A percentile compares a stretch with the other conserved stretches of the same genome.
Conservation (phyloP, 2,113 vertebrate genomes). For the Tupaia chinensis region DNA sequence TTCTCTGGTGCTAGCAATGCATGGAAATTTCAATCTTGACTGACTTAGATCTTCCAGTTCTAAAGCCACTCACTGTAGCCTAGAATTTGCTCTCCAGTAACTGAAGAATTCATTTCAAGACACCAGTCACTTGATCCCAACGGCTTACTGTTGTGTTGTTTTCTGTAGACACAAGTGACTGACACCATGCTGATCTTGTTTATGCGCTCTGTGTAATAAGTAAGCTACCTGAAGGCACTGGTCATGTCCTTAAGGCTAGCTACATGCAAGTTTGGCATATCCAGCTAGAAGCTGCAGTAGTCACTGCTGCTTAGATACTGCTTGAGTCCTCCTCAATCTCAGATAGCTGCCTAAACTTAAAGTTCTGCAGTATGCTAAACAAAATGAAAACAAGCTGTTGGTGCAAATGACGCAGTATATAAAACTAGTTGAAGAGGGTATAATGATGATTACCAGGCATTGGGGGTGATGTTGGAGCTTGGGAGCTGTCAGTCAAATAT, state of each 20-base stretch:
- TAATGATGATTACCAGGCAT: background rate
- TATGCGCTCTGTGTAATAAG: background rate
- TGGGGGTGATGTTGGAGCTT: accelerated
- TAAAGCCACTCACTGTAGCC: background rate
- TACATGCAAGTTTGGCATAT: background rate
- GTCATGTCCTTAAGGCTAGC: background rate
- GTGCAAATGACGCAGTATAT: background rate
- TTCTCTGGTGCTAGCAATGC: background rate
- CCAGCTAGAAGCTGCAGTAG: background rate
- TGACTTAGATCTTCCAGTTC: background rate
- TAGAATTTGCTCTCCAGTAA: background rate
- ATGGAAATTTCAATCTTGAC: background rate
- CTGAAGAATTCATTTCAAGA: background rate
- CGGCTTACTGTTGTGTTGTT: background rate
- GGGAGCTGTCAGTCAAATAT: background rate
- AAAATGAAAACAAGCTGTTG: background rate
- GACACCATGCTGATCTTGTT: background rate
- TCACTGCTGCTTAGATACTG: background rate
- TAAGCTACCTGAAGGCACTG: background rate
- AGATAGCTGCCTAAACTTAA: background rate
- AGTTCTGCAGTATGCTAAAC: background rate
- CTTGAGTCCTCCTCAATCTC: background rate
- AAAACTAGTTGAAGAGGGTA: background rate
- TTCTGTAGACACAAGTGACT: background rate
- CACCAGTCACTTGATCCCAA: background rate